phyloP scores from a whole-genome alignment of 2,797 vertebrate species.

The Anisognathus igniventris region DNA sequence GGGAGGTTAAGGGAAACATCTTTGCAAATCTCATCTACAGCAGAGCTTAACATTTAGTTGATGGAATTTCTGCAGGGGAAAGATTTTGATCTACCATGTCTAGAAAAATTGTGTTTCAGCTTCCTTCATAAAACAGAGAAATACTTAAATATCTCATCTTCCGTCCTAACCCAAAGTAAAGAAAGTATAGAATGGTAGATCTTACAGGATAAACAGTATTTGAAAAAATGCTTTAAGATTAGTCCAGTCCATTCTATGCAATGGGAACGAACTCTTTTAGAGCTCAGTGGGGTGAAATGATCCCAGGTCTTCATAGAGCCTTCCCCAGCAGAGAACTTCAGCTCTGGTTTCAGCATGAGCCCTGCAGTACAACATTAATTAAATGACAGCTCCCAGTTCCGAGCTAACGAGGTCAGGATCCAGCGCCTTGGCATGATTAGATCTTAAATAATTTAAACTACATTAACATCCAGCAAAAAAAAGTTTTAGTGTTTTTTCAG shows the following conservation, averaged over 20 bases:
- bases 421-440: neutral
- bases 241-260: neutral
- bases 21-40: neutral
- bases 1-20: neutral
- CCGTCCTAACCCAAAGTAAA: neutral
- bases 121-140: neutral
- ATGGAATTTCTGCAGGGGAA: neutral
- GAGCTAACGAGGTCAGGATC: neutral
- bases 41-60: neutral
- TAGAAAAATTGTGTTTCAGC: neutral
- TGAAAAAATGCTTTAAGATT: neutral
- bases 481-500: neutral
- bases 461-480: neutral
- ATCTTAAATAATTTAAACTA: conserved; percentile 10
- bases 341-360: neutral
- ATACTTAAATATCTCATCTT: neutral
- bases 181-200: neutral
- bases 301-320: neutral
- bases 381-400: neutral
- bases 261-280: neutral
- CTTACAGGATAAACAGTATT: neutral
- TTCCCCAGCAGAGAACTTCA: neutral
- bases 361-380: neutral
- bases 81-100: neutral
- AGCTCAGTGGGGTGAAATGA: neutral